These are phyloP conservation scores for Pungitius pungitius DNA, from an alignment of 2,113 vertebrate species.

Conservation along the genomic window DNA sequence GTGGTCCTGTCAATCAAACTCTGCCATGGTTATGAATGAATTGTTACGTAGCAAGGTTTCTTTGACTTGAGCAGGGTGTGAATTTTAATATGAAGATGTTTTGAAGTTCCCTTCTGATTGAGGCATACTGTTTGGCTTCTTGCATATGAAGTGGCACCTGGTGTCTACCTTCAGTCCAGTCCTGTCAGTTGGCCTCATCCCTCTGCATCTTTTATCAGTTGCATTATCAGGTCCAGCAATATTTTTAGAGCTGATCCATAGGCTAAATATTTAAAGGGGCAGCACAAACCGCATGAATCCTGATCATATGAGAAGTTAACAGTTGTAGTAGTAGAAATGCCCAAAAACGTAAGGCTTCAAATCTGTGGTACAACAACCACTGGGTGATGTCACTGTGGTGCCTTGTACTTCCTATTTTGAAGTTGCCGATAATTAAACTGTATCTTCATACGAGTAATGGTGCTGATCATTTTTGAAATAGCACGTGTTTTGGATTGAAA, in stretches of 20 bases:
- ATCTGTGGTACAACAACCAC: not conserved
- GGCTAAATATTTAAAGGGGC: conserved; percentile 2
- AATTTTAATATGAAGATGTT: not conserved
- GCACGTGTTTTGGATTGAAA: not conserved
- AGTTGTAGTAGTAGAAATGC: not conserved
- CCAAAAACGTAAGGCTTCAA: not conserved
- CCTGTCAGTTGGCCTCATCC: conserved; percentile 22
- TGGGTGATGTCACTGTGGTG: not conserved
- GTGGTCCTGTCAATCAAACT: not conserved
- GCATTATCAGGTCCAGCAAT: conserved; percentile 33
- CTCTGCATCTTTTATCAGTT: conserved; percentile 22
- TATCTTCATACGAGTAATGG: not conserved
- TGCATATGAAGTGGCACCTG: conserved; percentile 67
- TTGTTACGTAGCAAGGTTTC: not conserved
- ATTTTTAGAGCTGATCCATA: conserved; percentile 38
- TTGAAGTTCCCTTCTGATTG: conserved; percentile 25
- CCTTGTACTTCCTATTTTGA: not conserved
- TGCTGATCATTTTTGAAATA: not conserved
- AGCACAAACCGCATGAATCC: conserved; percentile 6
- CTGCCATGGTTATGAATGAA: not conserved
- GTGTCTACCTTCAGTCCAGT: conserved; percentile 22
- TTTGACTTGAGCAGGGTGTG: not conserved
- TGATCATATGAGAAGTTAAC: conserved; percentile 32
- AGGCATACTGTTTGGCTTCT: conserved; percentile 13
- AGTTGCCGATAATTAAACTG: not conserved